These are phyloP conservation scores for Australoheros scitulus DNA, from an alignment of 2,113 vertebrate species.

Conservation along the genomic window DNA sequence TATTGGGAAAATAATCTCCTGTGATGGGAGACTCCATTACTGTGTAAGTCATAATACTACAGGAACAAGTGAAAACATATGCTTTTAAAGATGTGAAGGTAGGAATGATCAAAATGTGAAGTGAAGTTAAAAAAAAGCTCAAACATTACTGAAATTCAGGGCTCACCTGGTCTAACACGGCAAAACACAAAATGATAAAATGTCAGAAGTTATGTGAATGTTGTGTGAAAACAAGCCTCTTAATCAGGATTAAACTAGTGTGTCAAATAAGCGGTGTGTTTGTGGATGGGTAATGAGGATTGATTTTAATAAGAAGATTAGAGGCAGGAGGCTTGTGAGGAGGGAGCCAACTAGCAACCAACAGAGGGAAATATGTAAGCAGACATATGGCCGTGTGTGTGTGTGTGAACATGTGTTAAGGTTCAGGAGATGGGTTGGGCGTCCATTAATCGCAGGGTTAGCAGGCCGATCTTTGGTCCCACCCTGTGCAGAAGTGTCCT, in stretches of 20 bases:
- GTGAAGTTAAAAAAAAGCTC: conserved; percentile 16
- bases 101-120: conserved; percentile 12
- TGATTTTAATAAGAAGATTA: conserved; percentile 41
- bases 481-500: background rate
- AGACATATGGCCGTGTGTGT: background rate
- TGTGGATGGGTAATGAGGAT: conserved; percentile 29
- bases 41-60: conserved; percentile 7
- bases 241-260: conserved; percentile 5
- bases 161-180: background rate
- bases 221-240: background rate
- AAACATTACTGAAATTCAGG: conserved; percentile 11
- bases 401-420: background rate
- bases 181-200: conserved; percentile 1
- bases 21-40: conserved; percentile 19
- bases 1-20: conserved; percentile 10
- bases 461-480: background rate
- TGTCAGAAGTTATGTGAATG: background rate
- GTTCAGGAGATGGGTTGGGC: background rate
- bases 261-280: conserved; percentile 7
- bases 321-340: background rate
- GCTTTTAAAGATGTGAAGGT: background rate
- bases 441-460: conserved; percentile 7
- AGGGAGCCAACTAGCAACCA: background rate
- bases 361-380: conserved; percentile 1
- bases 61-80: background rate